Evolutionary conservation across 2,797 vertebrate species (phyloP), one percentile per base, ranked within the genome.

Genomic region (Leucoraja ocellata): DNA sequence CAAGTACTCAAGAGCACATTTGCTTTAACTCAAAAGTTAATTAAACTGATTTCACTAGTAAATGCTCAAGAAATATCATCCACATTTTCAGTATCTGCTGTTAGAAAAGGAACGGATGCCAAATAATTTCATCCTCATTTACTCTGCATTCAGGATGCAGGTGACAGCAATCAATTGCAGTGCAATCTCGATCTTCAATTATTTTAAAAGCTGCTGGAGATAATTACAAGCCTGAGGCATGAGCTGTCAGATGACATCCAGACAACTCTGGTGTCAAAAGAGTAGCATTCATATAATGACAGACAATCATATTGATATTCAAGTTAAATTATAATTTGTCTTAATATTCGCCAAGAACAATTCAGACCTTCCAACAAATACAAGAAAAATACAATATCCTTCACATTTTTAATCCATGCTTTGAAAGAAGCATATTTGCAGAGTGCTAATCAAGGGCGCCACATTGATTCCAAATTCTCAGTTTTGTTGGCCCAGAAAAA

Each of bases 111-210:
- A 74, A 74, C 25, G 36, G 23, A 54, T 92, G 90, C 90, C 90
- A 92, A 92, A 92, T 95, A 93, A 93, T 94, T 94, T 95, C 95
- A 93, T 94, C 95, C 95, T 95, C 94, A 23, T 93, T 95, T 93
- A 94, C 90, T 95, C 94, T 95, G 95, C 94, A 95, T 95, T 95
- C 95, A 95, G 94, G 95, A 95, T 95, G 94, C 95, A 94, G 95
- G 94, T 96, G 95, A 95, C 94, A 95, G 93, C 94, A 94, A 94
- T 95, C 95, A 94, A 28, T 95, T 95, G 94, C 94, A 95, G 81
- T 95, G 94, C 94, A 94, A 94, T 95, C 93, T 94, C 94, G 90
- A 93, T 94, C 94, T 94, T 94, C 95, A 94, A 95, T 95, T 96
- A 96, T 95, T 95, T 95, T 94, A 94, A 94, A 94, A 94, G 94